Base-by-base conservation (phyloP, 2,888 invertebrate genomes). In the Linnaemya vulpina region DNA sequence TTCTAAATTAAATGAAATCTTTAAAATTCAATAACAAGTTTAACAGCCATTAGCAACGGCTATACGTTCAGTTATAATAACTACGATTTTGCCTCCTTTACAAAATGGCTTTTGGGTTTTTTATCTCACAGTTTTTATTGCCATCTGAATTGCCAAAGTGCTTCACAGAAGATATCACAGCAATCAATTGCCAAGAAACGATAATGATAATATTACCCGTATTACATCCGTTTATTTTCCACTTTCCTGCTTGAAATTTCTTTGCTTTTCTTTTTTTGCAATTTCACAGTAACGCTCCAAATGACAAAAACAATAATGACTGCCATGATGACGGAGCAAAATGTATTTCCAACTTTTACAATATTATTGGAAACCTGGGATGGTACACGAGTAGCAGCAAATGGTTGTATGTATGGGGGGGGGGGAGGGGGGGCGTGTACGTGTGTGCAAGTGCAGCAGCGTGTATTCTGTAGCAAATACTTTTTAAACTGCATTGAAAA, bases 141-240 rank as follows among this genome's bases (percentile, higher is more conserved):
- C 67, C 43, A 71, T 46, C 68, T 70, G 51, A 51, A 25, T 25
- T 70, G 76, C 58, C 43, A 68, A 46, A 77, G 20, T 22, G 49
- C 30, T 62, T 62, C 51, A 70, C 30, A 30, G 30, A 60, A 35
- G 74, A 51, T 74, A 80, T 74, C 80, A 80, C 43, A 60, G 67
- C 51, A 80, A 80, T 74, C 74, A 74, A 80, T 80, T 80, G 74
- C 49, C 73, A 80, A 80, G 74, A 51, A 80, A 74, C 62, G 73
- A 60, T 80, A 80, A 80, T 43, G 74, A 60, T 73, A 67, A 67
- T 67, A 67, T 58, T 65, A 80, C 13, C 40, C 74, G 49, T 74
- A 67, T 80, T 80, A 67, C 67, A 80, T 58, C 67, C 80, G 67
- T 74, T 80, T 17, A 38, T 60, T 38, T 25, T 65, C 43, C 25